phyloP scores from a whole-genome alignment of 2,113 vertebrate species.

The Pygoscelis adeliae region DNA sequence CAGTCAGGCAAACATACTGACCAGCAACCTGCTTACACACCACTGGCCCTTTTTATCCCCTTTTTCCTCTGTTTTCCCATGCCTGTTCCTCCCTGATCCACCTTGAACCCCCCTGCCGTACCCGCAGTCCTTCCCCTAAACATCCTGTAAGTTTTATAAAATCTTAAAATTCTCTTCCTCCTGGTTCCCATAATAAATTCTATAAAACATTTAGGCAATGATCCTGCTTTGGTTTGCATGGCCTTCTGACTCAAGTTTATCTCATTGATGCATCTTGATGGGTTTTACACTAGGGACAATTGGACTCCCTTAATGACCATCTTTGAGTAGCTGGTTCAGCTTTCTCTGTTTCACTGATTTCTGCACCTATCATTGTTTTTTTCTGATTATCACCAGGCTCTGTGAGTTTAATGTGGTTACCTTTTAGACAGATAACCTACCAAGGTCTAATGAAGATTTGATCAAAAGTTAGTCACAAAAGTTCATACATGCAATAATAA shows the following conservation, averaged over 20 bases:
- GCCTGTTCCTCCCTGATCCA: not conserved
- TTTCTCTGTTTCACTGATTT: not conserved
- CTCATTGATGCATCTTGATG: not conserved
- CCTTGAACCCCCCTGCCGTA: accelerated
- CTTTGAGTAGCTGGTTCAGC: not conserved
- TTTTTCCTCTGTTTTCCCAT: not conserved
- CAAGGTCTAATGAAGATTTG: not conserved
- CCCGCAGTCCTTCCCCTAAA: not conserved
- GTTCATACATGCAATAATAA: not conserved
- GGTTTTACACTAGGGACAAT: not conserved
- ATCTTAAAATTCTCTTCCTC: not conserved
- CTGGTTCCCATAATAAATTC: not conserved
- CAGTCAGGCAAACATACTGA: not conserved
- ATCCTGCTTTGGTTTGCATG: not conserved
- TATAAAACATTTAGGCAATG: not conserved
- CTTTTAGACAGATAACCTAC: not conserved
- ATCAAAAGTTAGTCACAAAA: not conserved
- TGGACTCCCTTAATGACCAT: not conserved
- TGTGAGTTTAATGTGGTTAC: not conserved
- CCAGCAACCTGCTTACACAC: not conserved
- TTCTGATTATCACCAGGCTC: not conserved
- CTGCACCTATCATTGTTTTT: not conserved
- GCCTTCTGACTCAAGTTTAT: not conserved
- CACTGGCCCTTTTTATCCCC: not conserved
- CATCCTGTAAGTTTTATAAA: not conserved